These are phyloP conservation scores for pig (Sus scrofa) DNA, from an alignment of 2,113 vertebrate genomes.

Conservation along the genomic window DNA sequence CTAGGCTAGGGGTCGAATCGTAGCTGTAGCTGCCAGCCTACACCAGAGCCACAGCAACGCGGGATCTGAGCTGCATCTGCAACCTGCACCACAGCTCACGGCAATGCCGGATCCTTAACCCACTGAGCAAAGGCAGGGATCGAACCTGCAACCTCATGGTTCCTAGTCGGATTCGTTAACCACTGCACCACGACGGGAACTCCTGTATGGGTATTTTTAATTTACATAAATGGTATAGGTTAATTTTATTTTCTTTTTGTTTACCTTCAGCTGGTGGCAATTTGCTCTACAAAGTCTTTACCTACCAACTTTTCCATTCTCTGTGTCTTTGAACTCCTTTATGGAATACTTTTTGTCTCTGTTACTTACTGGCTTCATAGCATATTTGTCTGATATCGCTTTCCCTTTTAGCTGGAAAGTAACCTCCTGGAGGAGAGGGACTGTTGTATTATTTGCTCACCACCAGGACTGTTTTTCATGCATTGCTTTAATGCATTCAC, in stretches of 20 bases:
- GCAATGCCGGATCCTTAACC: too few relatives aligned
- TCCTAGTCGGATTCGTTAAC: too few relatives aligned
- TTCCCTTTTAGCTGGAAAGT: background rate
- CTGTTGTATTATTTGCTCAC: background rate
- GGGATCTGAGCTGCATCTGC: too few relatives aligned
- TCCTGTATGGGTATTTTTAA: background rate
- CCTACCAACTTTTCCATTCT: background rate
- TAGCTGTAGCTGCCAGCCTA: too few relatives aligned
- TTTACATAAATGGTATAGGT: background rate
- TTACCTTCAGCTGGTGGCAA: background rate
- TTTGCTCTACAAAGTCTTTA: background rate
- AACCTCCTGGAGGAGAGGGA: background rate
- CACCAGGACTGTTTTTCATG: background rate
- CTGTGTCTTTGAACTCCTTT: background rate
- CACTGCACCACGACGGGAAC: too few relatives aligned
- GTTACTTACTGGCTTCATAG: slow-evolving; percentile 2
- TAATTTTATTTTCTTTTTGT: slow-evolving; percentile 25
- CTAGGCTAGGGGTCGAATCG: too few relatives aligned
- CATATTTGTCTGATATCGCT: background rate
- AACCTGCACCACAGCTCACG: too few relatives aligned
- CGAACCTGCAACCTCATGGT: too few relatives aligned
- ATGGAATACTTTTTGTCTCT: background rate
- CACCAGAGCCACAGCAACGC: too few relatives aligned
- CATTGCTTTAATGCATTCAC: slow-evolving; percentile 43
- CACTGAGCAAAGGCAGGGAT: too few relatives aligned